phyloP scores from a whole-genome alignment of 2,888 invertebrate genomes.

The Eupithecia dodoneata region DNA sequence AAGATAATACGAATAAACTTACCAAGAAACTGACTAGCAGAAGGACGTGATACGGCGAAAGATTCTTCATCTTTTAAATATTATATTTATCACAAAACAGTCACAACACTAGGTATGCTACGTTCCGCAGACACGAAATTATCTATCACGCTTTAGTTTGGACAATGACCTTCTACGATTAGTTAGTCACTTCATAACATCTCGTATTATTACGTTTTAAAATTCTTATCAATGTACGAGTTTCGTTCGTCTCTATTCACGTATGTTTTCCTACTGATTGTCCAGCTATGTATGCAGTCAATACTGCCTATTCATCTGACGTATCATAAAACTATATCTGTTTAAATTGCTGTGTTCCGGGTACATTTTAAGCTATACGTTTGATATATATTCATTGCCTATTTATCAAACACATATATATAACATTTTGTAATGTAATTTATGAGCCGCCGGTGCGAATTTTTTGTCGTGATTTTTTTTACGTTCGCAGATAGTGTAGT shows the following conservation, averaged over 20 bases:
- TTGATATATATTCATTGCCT: neutral
- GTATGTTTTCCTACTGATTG: conserved; percentile 38
- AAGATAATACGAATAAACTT: conserved; percentile 36
- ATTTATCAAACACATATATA: neutral
- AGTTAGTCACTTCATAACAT: neutral
- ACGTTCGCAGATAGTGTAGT: neutral
- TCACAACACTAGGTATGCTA: conserved; percentile 4
- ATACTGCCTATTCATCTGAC: conserved; percentile 39
- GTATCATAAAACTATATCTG: conserved; percentile 10
- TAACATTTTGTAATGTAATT: neutral
- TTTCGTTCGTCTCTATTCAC: conserved; percentile 35
- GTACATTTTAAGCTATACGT: neutral
- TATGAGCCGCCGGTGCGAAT: neutral
- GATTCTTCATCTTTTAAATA: conserved; percentile 41
- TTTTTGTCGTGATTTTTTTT: neutral
- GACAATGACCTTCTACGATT: neutral
- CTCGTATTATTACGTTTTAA: neutral
- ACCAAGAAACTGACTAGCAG: conserved; percentile 55
- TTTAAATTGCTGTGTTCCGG: conserved; percentile 26
- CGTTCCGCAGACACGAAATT: conserved; percentile 4
- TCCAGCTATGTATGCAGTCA: conserved; percentile 3
- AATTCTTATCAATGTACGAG: conserved; percentile 30
- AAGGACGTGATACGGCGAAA: conserved; percentile 48
- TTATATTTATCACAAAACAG: neutral
- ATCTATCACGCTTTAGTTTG: neutral